phyloP scores from a whole-genome alignment of 2,113 vertebrate genomes.

The Silurus asotus region DNA sequence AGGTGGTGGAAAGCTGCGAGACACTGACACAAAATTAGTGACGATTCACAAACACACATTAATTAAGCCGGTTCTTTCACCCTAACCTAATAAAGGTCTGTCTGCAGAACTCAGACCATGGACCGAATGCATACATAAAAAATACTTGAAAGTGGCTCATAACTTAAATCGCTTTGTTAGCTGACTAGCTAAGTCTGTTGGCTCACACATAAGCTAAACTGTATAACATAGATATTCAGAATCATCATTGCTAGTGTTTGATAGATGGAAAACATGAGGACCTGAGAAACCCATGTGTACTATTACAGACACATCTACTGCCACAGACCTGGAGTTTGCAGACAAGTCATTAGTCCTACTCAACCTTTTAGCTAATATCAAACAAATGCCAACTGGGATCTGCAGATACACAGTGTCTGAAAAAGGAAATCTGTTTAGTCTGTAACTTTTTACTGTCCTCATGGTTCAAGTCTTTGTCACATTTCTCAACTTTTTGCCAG shows the following conservation, averaged over 20 bases:
- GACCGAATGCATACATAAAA: background rate
- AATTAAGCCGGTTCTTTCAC: conserved; percentile 40
- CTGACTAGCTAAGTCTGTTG: background rate
- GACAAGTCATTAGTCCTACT: background rate
- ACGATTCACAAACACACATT: conserved; percentile 45
- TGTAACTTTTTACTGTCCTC: background rate
- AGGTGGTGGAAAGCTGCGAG: conserved; percentile 60
- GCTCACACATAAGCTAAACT: background rate
- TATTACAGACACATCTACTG: background rate
- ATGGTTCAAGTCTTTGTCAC: background rate
- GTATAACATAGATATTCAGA: background rate
- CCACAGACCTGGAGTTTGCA: background rate
- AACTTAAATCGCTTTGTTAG: background rate
- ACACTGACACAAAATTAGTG: conserved; percentile 59
- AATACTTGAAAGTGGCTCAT: background rate
- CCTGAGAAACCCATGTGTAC: background rate
- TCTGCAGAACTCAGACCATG: background rate
- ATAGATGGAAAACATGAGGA: background rate
- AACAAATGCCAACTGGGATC: background rate
- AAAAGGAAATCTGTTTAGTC: background rate
- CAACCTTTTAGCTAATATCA: background rate
- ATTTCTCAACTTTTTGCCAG: background rate
- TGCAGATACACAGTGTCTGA: background rate
- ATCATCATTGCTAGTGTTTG: background rate
- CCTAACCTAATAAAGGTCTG: background rate